Evolutionary conservation across 2,888 invertebrate genomes (phyloP).

Genomic region (Orthonychiurus folsomi): DNA sequence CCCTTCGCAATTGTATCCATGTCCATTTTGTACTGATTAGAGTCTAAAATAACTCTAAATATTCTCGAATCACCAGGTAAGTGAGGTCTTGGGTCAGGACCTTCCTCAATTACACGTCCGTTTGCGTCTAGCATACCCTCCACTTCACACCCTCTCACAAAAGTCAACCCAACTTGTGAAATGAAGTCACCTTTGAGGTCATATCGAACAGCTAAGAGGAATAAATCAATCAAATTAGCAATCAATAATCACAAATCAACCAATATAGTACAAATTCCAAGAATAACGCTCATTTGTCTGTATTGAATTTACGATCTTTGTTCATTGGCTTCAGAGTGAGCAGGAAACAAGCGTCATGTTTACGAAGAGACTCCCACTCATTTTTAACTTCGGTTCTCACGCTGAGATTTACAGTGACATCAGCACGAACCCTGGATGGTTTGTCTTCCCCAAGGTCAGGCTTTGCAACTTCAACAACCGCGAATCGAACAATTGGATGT

Average conservation of each 20-base stretch:
- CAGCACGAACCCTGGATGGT: conserved; percentile 90
- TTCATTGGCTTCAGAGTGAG: conserved; percentile 79
- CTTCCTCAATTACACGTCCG: conserved; percentile 93
- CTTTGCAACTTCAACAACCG: conserved; percentile 88
- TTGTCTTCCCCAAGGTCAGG: conserved; percentile 87
- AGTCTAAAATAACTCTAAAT: conserved; percentile 87
- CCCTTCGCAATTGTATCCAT: conserved; percentile 74
- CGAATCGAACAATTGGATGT: conserved; percentile 81
- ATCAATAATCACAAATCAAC: conserved; percentile 8
- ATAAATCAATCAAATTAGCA: conserved; percentile 8
- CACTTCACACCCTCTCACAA: conserved; percentile 93
- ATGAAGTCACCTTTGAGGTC: conserved; percentile 53
- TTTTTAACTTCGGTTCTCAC: conserved; percentile 82
- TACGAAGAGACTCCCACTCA: conserved; percentile 93
- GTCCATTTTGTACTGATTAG: conserved; percentile 91
- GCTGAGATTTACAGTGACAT: conserved; percentile 84
- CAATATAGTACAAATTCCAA: no score
- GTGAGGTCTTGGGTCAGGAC: conserved; percentile 78
- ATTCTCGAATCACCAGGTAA: conserved; percentile 82
- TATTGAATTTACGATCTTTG: conserved; percentile 61
- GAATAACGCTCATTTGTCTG: no score
- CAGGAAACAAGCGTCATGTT: conserved; percentile 96
- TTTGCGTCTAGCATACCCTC: conserved; percentile 95
- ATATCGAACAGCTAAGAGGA: conserved; percentile 31
- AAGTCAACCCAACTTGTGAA: conserved; percentile 81